Conservation (phyloP, 2,797 vertebrate genomes). For the Etheostoma perlongum region DNA sequence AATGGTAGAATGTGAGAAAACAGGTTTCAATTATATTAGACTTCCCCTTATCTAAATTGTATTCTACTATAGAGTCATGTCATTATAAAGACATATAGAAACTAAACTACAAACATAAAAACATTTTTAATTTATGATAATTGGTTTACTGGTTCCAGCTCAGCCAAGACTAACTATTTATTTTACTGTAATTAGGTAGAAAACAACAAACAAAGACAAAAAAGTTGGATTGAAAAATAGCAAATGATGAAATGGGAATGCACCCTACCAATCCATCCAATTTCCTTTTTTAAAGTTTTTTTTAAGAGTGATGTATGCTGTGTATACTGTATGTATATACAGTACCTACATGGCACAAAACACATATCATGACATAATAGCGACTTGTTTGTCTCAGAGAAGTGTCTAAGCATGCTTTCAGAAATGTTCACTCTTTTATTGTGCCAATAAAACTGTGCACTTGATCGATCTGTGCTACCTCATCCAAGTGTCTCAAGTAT, state of each 20-base stretch:
- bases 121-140: not conserved
- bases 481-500: conserved; percentile 44
- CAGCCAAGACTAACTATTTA: not conserved
- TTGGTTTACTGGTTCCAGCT: not conserved
- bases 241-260: conserved; percentile 13
- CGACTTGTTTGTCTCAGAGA: conserved; percentile 30
- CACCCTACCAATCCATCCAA: not conserved
- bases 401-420: not conserved
- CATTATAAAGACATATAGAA: not conserved
- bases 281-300: not conserved
- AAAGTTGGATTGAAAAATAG: conserved; percentile 13
- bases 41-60: not conserved
- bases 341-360: conserved; percentile 11
- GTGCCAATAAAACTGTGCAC: conserved; percentile 36
- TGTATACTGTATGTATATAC: too few relatives aligned
- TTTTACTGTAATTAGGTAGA: not conserved
- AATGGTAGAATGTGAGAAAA: not conserved
- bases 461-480: conserved; percentile 42
- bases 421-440: conserved; percentile 9
- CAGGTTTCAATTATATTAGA: too few relatives aligned
- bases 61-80: not conserved
- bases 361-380: conserved; percentile 30
- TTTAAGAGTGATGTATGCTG: conserved; percentile 39
- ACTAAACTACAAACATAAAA: not conserved
- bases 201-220: not conserved